Base-by-base conservation (phyloP, 2,888 invertebrate species). In the Mythimna impura region DNA sequence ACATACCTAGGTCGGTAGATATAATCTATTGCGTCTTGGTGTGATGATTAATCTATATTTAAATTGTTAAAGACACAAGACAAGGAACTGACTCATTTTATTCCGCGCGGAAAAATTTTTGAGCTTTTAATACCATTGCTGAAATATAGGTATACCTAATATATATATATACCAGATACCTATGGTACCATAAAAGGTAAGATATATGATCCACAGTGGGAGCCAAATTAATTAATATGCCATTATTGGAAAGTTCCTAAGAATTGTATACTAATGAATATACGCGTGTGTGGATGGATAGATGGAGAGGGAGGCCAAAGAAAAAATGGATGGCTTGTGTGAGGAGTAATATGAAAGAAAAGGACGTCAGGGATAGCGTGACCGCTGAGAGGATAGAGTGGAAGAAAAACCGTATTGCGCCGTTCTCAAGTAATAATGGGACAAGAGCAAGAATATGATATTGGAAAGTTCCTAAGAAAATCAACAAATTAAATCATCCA, bases 221-320 rank as follows among this genome's bases (percentile, higher is more conserved):
- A 67, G 81, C 80, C 68, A 81, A 81, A 66, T 60, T 2, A 47
- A 57, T n/a, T 22, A 22, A 55, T 55, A 68, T 78, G 65, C 34
- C 66, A 54, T 57, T 34, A 65, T 67, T 52, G 67, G 64, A 75
- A 65, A 70, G 43, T 68, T 65, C 22, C 52, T 57, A 17, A 20
- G 34, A 52, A 62, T 14, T 12, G 14, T 43, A 43, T 43, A 43
- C 14, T 14, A 12, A 10, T 12, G 40, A 40, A 40, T 40, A 40
- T 40, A 40, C 40, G 3, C 2, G 2, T 9, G 8, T 36, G 14
- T 14, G 43, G 1, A 12, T 43, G 43, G 14, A 12, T 43, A 14
- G 14, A 14, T 43, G 12, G 14, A 14, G 14, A 43, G 43, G 12
- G 5, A 14, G 43, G 43, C 43, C 43, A 43, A 43, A 43, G 14